These are phyloP conservation scores for Archaeoteleia sp. DNA, from an alignment of 2,888 invertebrate species.

Conservation along the genomic window DNA sequence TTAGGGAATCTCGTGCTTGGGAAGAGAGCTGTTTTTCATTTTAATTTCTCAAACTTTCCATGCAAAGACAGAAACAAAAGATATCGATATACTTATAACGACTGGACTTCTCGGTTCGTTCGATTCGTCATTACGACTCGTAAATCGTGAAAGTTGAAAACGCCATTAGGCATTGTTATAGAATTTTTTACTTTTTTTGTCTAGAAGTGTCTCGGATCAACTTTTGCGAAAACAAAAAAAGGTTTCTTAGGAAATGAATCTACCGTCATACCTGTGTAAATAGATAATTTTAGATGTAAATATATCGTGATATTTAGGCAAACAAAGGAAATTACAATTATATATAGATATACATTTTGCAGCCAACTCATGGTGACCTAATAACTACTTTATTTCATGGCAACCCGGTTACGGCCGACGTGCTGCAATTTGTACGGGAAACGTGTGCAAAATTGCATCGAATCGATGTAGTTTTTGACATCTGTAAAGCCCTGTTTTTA, in stretches of 20 bases:
- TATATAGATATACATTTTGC: conserved; percentile 12
- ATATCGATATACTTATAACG: too few species aligned
- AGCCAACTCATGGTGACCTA: conserved; percentile 11
- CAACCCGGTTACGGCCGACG: not conserved
- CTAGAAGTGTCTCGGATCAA: too few species aligned
- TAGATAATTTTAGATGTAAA: conserved; percentile 61
- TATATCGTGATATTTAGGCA: conserved; percentile 54
- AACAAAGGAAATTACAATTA: conserved; percentile 1
- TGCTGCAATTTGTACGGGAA: conserved; percentile 15
- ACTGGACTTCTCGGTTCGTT: too few species aligned
- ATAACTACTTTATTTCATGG: too few species aligned
- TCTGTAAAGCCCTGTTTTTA: conserved; percentile 45
- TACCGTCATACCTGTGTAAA: conserved; percentile 61
- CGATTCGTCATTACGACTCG: too few species aligned
- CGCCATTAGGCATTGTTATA: too few species aligned
- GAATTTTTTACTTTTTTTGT: too few species aligned
- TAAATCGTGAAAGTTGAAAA: not conserved
- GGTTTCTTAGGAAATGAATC: conserved; percentile 43
- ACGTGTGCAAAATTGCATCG: conserved; percentile 6
- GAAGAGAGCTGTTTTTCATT: too few species aligned
- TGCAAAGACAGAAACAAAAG: too few species aligned
- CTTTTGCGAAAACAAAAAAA: conserved; percentile 29
- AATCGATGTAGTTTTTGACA: conserved; percentile 17
- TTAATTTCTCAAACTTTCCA: too few species aligned
- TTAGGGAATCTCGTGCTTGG: not conserved